Evolutionary conservation across 2,888 invertebrate species (phyloP).

Genomic region (Pristionchus maxplancki): DNA sequence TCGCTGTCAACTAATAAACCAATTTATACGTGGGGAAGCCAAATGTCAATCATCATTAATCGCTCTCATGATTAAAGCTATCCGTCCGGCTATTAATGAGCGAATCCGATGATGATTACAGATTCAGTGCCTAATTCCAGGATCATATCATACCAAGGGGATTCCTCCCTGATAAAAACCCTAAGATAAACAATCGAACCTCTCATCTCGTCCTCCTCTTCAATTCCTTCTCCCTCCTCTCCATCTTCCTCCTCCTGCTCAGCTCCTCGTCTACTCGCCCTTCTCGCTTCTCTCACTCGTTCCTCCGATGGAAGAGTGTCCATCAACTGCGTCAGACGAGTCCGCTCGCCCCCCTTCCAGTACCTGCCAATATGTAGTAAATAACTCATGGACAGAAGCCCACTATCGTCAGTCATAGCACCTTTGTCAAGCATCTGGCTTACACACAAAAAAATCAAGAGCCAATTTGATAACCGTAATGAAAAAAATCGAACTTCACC

Average conservation of each 20-base stretch:
- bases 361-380: background rate
- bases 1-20: too few relatives aligned
- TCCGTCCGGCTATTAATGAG: background rate
- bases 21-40: too few relatives aligned
- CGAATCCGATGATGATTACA: background rate
- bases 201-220: slow-evolving; percentile 47
- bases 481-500: too few relatives aligned
- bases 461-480: too few relatives aligned
- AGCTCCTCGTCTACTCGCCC: slow-evolving; percentile 56
- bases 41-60: too few relatives aligned
- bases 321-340: slow-evolving; percentile 42
- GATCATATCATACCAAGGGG: too few relatives aligned
- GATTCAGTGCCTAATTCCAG: too few relatives aligned
- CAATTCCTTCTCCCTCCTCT: slow-evolving; percentile 48
- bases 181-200: background rate
- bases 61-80: background rate
- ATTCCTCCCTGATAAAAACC: too few relatives aligned
- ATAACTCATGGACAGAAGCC: background rate
- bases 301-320: slow-evolving; percentile 55
- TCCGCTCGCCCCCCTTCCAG: slow-evolving; percentile 43
- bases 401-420: too few relatives aligned
- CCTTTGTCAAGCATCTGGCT: too few relatives aligned
- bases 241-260: slow-evolving; percentile 56
- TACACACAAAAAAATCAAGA: too few relatives aligned
- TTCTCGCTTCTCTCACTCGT: slow-evolving; percentile 55